Evolutionary conservation across 2,113 vertebrate genomes (phyloP).

Genomic region (Gallinago jamesoni): DNA sequence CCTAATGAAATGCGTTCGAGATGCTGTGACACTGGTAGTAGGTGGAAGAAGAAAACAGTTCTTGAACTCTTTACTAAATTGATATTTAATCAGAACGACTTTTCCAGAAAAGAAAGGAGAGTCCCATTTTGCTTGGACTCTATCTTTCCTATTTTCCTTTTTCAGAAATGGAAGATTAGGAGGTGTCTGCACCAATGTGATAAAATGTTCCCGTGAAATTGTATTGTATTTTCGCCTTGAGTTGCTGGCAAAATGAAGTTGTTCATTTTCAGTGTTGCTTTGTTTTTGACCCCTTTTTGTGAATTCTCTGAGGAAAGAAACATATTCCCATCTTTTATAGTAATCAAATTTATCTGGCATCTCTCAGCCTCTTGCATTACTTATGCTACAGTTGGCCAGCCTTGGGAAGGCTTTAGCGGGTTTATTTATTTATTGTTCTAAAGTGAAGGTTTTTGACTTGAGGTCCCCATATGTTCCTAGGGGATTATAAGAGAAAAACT

Average conservation of each 20-base stretch:
- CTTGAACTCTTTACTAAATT: slow-evolving; percentile 51
- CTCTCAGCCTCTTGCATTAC: slow-evolving; percentile 84
- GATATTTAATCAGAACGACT: slow-evolving; percentile 57
- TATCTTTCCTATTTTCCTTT: slow-evolving; percentile 74
- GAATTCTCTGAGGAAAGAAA: slow-evolving; percentile 86
- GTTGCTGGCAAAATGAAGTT: slow-evolving; percentile 79
- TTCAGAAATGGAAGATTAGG: slow-evolving; percentile 77
- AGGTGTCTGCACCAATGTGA: slow-evolving; percentile 77
- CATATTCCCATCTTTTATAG: slow-evolving; percentile 90
- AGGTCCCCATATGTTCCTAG: slow-evolving; percentile 70
- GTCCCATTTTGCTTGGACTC: slow-evolving; percentile 73
- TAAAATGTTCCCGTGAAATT: slow-evolving; percentile 75
- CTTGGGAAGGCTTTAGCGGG: slow-evolving; percentile 75
- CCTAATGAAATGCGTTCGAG: neutral
- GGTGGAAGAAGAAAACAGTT: slow-evolving; percentile 40
- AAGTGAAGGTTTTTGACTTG: slow-evolving; percentile 86
- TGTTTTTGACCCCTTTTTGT: slow-evolving; percentile 87
- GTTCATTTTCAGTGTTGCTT: slow-evolving; percentile 80
- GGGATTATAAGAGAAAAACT: slow-evolving; percentile 63
- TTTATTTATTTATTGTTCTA: slow-evolving; percentile 88
- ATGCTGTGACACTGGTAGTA: neutral
- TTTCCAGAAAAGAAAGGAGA: slow-evolving; percentile 70
- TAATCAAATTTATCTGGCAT: slow-evolving; percentile 93
- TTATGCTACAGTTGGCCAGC: slow-evolving; percentile 84
- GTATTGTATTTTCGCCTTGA: slow-evolving; percentile 79